Evolutionary conservation across 2,888 invertebrate genomes (phyloP).

Genomic region (Erebia epiphron): DNA sequence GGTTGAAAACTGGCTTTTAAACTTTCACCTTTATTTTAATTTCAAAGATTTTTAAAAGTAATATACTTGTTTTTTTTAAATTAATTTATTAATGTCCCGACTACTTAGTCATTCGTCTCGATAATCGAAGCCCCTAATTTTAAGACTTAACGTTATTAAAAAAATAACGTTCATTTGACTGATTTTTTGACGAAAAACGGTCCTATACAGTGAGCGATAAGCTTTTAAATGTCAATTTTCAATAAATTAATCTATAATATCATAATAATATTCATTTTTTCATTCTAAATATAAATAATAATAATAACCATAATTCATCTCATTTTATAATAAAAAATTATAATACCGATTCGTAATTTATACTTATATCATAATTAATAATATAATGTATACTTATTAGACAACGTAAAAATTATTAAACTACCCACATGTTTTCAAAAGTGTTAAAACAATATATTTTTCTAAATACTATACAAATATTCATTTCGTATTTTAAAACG

Average conservation of each 20-base stretch:
- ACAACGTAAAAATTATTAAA: slow-evolving; percentile 1
- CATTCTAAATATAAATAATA: slow-evolving; percentile 7
- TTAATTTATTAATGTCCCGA: no score
- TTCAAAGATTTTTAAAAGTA: no score
- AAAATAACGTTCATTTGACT: background rate
- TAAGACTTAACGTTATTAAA: no score
- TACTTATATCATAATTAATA: slow-evolving; percentile 11
- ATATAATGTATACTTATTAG: slow-evolving; percentile 3
- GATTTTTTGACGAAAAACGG: background rate
- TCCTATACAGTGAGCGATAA: slow-evolving; percentile 5
- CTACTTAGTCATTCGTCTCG: no score
- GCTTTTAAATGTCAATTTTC: slow-evolving; percentile 31
- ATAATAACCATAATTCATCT: slow-evolving; percentile 24
- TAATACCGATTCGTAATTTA: slow-evolving; percentile 28
- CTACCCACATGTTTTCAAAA: slow-evolving; percentile 18
- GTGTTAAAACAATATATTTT: background rate
- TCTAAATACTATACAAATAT: no score
- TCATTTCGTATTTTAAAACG: no score
- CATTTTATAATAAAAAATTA: slow-evolving; percentile 6
- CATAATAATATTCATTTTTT: slow-evolving; percentile 6
- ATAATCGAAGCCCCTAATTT: no score
- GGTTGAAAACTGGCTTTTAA: no score
- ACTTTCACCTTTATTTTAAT: no score
- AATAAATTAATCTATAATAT: slow-evolving; percentile 35
- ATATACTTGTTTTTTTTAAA: no score